Evolutionary conservation across 2,888 invertebrate species (phyloP).

Genomic region (Diarsia rubi): DNA sequence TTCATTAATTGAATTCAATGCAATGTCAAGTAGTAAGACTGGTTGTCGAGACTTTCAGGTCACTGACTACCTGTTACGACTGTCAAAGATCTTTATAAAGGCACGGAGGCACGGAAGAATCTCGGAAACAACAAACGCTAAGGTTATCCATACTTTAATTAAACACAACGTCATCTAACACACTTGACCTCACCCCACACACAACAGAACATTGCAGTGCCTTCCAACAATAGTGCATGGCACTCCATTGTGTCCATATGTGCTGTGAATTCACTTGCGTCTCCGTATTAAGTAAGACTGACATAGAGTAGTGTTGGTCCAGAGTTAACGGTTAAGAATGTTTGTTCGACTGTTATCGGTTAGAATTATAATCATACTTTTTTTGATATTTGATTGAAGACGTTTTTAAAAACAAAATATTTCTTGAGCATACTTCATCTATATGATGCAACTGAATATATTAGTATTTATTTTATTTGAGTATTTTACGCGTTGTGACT

Average conservation of each 20-base stretch:
- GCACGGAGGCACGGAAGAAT: too few species aligned
- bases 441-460: too few species aligned
- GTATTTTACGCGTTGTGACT: too few species aligned
- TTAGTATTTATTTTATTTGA: too few species aligned
- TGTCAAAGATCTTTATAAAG: too few species aligned
- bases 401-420: background rate
- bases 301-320: conserved; percentile 23
- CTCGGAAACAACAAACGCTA: background rate
- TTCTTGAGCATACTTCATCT: too few species aligned
- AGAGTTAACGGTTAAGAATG: background rate
- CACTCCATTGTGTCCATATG: conserved; percentile 71
- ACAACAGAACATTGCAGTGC: conserved; percentile 40
- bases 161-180: conserved; percentile 33
- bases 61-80: too few species aligned
- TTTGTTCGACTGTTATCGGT: background rate
- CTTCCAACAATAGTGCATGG: conserved; percentile 52
- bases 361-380: background rate
- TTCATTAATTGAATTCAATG: too few species aligned
- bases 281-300: conserved; percentile 2
- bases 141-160: conserved; percentile 25
- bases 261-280: conserved; percentile 43
- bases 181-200: conserved; percentile 42
- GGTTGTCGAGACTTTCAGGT: too few species aligned
- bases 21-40: too few species aligned
- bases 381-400: background rate